A percentile compares a stretch with the other conserved stretches of the same genome.
These are phyloP conservation scores for Ctenosaura bakeri DNA, from an alignment of 2,797 vertebrate species.

Conservation along the genomic window DNA sequence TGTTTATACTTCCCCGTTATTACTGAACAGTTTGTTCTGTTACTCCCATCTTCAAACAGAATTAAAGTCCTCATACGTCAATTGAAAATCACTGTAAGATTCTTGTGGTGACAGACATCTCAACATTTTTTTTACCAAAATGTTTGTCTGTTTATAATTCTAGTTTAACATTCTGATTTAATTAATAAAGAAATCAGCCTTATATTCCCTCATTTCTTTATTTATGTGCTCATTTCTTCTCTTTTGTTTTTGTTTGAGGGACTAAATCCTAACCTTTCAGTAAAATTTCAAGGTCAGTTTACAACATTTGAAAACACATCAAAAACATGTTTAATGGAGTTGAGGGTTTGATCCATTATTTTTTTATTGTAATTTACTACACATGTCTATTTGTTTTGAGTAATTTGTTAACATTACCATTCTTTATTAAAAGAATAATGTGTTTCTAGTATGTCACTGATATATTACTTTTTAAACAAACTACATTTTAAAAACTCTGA, in stretches of 20 bases:
- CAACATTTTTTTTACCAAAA: neutral
- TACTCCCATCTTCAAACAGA: neutral
- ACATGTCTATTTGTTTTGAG: too few relatives aligned
- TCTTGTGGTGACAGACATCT: neutral
- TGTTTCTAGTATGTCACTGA: neutral
- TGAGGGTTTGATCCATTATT: neutral
- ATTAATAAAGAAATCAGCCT: neutral
- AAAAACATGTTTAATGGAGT: neutral
- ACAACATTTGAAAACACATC: neutral
- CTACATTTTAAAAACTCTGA: neutral
- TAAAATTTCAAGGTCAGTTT: neutral
- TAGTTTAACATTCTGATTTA: neutral
- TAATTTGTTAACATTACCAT: neutral
- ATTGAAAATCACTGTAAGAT: neutral
- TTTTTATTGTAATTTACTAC: too few relatives aligned
- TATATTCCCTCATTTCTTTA: neutral
- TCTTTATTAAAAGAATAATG: neutral
- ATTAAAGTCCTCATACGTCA: neutral
- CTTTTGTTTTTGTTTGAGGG: neutral
- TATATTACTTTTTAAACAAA: neutral
- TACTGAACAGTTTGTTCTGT: conserved; percentile 12
- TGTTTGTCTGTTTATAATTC: neutral
- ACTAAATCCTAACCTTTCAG: neutral
- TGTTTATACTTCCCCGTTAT: neutral
- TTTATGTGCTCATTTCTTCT: neutral